Percentiles rank a stretch among this genome's conserved stretches.
These are phyloP conservation scores for Tokudaia muenninki DNA, from an alignment of 2,797 vertebrate species.

Conservation along the genomic window DNA sequence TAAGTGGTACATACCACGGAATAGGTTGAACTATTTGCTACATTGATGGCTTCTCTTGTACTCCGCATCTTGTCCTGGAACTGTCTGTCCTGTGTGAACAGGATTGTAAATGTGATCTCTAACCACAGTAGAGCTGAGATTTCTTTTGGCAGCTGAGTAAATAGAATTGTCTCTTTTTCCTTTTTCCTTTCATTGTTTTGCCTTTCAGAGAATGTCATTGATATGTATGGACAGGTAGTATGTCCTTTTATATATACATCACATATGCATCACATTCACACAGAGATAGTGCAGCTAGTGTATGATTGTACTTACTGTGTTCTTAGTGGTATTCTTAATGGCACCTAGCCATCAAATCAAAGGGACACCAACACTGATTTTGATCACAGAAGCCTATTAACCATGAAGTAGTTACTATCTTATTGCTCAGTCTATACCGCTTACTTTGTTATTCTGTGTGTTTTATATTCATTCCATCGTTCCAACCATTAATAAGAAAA, in stretches of 20 bases:
- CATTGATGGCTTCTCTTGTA: not conserved
- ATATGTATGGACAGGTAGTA: not conserved
- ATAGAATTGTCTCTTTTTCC: not conserved
- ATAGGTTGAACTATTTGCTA: not conserved
- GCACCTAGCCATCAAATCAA: not conserved
- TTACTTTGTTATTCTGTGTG: not conserved
- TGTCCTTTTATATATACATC: too few relatives aligned
- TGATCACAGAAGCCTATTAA: slow-evolving; percentile 8
- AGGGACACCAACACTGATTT: not conserved
- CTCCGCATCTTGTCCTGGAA: not conserved
- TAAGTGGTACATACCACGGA: not conserved
- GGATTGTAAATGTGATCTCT: slow-evolving; percentile 54
- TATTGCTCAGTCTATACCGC: not conserved
- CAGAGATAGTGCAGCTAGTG: not conserved
- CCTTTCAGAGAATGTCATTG: not conserved
- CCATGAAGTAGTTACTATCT: slow-evolving; percentile 26
- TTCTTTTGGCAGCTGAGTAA: slow-evolving; percentile 39
- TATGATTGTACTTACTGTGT: slow-evolving; percentile 42
- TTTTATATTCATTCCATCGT: slow-evolving; percentile 28
- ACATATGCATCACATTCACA: not conserved
- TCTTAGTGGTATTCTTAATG: not conserved
- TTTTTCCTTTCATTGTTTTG: not conserved
- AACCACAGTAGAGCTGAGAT: not conserved
- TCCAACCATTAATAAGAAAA: not conserved
- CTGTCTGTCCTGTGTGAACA: slow-evolving; percentile 43